These are phyloP conservation scores for Alaudala cheleensis DNA, from an alignment of 2,113 vertebrate genomes.

Conservation along the genomic window DNA sequence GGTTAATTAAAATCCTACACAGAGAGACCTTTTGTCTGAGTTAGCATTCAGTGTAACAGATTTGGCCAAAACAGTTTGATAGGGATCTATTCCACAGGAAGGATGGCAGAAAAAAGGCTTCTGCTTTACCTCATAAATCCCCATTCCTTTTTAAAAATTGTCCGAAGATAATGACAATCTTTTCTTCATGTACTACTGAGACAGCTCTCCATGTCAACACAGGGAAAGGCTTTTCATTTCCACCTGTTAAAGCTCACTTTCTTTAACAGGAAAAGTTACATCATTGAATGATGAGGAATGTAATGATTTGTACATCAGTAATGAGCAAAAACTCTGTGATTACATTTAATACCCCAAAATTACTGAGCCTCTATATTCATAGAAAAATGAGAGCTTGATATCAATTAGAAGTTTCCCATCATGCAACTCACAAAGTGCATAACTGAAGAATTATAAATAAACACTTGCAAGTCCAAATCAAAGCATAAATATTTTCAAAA, in stretches of 20 bases:
- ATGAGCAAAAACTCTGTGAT: not conserved
- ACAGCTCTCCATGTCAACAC: not conserved
- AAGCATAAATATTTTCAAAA: not conserved
- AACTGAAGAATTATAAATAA: not conserved
- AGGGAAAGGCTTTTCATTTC: not conserved
- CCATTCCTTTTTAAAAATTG: not conserved
- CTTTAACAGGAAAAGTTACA: not conserved
- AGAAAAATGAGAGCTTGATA: not conserved
- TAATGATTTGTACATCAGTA: not conserved
- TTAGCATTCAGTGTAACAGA: not conserved
- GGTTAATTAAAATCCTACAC: slow-evolving; percentile 4
- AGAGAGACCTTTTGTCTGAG: not conserved
- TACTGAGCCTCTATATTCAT: not conserved
- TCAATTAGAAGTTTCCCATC: not conserved
- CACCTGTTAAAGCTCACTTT: not conserved
- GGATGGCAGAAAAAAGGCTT: not conserved
- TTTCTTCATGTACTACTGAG: not conserved
- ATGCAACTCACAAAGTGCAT: fast-evolving
- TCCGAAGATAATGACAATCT: not conserved
- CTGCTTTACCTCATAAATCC: not conserved
- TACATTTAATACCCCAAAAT: not conserved
- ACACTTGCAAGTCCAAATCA: not conserved
- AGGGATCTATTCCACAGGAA: not conserved
- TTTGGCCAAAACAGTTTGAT: not conserved
- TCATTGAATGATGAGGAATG: not conserved